Percentiles rank a stretch among this genome's conserved stretches.
Conservation (phyloP, 2,888 invertebrate genomes). For the Punctoribates punctum region DNA sequence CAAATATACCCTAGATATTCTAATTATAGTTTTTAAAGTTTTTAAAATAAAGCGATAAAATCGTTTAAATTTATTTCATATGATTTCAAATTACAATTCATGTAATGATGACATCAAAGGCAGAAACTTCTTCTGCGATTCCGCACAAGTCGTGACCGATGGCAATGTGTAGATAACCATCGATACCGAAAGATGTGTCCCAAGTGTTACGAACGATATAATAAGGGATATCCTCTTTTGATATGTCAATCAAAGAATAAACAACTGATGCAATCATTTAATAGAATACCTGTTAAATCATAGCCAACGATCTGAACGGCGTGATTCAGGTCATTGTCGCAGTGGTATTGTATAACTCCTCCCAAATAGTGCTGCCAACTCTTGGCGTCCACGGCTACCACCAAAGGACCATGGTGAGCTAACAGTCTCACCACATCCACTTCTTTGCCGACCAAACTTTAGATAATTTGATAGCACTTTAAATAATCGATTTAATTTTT, state of each 20-base stretch:
- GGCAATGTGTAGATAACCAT: conserved; percentile 71
- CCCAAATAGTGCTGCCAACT: conserved; percentile 82
- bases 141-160: conserved; percentile 72
- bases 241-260: conserved; percentile 11
- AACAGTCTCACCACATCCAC: conserved; percentile 61
- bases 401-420: conserved; percentile 70
- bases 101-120: conserved; percentile 48
- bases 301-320: conserved; percentile 71
- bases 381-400: conserved; percentile 74
- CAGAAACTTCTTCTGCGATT: conserved; percentile 70
- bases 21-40: too few species aligned
- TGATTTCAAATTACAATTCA: background rate
- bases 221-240: conserved; percentile 62
- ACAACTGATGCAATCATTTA: background rate
- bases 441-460: conserved; percentile 65
- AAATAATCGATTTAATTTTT: conserved; percentile 25
- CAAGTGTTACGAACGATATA: conserved; percentile 83
- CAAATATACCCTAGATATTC: too few species aligned
- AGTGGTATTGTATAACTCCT: conserved; percentile 76
- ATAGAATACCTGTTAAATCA: conserved; percentile 61
- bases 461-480: conserved; percentile 46
- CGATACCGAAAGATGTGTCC: conserved; percentile 71
- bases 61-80: too few species aligned
- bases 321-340: conserved; percentile 58
- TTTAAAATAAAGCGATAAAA: too few species aligned